phyloP scores from a whole-genome alignment of 2,888 invertebrate species.

The Pilophorus perplexus region DNA sequence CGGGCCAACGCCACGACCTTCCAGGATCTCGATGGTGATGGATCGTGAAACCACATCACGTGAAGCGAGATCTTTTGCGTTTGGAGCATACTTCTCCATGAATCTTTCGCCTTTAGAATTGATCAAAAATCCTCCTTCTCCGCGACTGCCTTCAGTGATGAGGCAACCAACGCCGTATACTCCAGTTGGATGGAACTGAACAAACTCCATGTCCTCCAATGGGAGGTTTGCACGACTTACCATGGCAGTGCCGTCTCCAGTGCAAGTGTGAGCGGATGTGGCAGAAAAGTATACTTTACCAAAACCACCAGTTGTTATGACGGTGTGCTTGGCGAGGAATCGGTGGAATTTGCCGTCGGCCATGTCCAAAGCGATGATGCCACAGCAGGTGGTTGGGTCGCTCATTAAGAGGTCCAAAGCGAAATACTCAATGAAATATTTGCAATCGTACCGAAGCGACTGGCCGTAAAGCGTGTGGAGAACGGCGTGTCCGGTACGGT shows the following conservation, averaged over 20 bases:
- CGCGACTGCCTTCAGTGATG: conserved; percentile 95
- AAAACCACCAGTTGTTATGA: conserved; percentile 72
- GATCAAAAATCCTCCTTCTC: conserved; percentile 97
- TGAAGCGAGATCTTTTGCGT: conserved; percentile 98
- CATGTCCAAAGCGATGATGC: conserved; percentile 87
- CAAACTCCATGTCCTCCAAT: conserved; percentile 96
- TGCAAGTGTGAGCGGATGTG: conserved; percentile 98
- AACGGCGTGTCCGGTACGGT: conserved; percentile 96
- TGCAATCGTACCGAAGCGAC: conserved; percentile 87
- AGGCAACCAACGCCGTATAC: conserved; percentile 98
- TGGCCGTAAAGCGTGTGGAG: conserved; percentile 97
- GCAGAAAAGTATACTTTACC: conserved; percentile 96
- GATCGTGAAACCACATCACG: conserved; percentile 96
- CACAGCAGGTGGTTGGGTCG: conserved; percentile 85
- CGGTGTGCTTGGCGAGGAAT: conserved; percentile 76
- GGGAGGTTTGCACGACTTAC: conserved; percentile 88
- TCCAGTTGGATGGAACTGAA: conserved; percentile 98
- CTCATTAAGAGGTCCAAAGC: conserved; percentile 92
- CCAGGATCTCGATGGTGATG: conserved; percentile 96
- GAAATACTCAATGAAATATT: conserved; percentile 98
- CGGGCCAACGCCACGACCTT: conserved; percentile 93
- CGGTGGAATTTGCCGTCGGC: conserved; percentile 97
- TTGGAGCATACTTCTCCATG: conserved; percentile 98
- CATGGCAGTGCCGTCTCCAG: conserved; percentile 97
- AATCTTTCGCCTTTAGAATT: conserved; percentile 96